Evolutionary conservation across 2,888 invertebrate genomes (phyloP), one percentile per base, ranked within the genome.

Genomic region (Leptura quadrifasciata): DNA sequence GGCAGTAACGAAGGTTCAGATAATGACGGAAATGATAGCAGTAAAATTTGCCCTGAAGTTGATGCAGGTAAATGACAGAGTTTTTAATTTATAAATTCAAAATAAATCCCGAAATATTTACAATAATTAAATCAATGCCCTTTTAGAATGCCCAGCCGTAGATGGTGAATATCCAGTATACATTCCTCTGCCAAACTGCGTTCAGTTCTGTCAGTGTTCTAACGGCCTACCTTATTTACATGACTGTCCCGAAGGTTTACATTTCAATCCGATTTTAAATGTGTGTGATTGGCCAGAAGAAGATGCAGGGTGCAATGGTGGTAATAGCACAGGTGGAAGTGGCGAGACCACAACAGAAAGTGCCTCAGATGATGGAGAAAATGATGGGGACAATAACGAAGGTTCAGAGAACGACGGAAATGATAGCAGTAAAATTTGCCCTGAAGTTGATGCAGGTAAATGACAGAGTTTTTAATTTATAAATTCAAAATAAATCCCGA

Each of bases 251-350:
- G 61, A 52, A 9, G 77, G 65, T 47, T 24, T 76, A 1, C 79
- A 81, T 69, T 83, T 82, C 27, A 80, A 82, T 67, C 80, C 81
- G 2, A 57, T 61, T n/a, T 55, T 82, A n/a, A 81, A 81, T 57
- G 83, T 83, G 1, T 83, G 83, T 57, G 82, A 82, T 76, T 80
- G 72, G 71, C 82, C 82, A 35, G 21, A 68, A n/a, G n/a, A 81
- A 82, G 60, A 54, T 55, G 79, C 77, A 20, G 74, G 74, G n/a
- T 79, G 79, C 35, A 20, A 17, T 54, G 20, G 55, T 12, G 18
- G 63, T 15, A 31, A 61, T 21, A 76, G 20, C n/a, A 57, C 17
- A 17, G 57, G 18, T 8, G 31, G 31, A 31, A 31, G 10, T 65
- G 21, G 15, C 3, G 65, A 6, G 18, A 18, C 31, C 9, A 63